A percentile compares a stretch with the other conserved stretches of the same genome.
phyloP scores from a whole-genome alignment of 2,888 invertebrate genomes.

The Hoplodrina blanda region DNA sequence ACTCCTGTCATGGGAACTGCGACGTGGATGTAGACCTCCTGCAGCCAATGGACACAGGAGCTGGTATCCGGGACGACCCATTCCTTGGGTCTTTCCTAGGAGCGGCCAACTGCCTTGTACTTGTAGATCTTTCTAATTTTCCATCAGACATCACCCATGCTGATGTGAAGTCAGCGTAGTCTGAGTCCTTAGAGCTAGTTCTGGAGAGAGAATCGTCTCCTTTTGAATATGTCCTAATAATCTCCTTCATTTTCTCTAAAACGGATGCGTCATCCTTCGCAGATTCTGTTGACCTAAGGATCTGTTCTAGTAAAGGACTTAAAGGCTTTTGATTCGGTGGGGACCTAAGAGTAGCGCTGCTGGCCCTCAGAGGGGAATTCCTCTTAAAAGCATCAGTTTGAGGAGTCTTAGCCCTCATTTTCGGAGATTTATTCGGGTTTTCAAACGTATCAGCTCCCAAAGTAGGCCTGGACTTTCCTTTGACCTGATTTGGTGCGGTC shows the following conservation, averaged over 20 bases:
- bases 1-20: slow-evolving; percentile 85
- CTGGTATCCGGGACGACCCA: slow-evolving; percentile 86
- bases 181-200: slow-evolving; percentile 90
- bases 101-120: slow-evolving; percentile 87
- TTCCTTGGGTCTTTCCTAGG: slow-evolving; percentile 86
- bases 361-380: slow-evolving; percentile 87
- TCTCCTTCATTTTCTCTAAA: slow-evolving; percentile 94
- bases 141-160: slow-evolving; percentile 94
- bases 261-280: slow-evolving; percentile 94
- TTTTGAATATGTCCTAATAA: slow-evolving; percentile 87
- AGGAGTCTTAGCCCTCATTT: slow-evolving; percentile 79
- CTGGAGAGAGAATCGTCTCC: slow-evolving; percentile 86
- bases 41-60: slow-evolving; percentile 86
- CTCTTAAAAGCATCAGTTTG: slow-evolving; percentile 88
- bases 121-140: slow-evolving; percentile 91
- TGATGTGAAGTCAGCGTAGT: slow-evolving; percentile 93
- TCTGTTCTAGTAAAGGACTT: slow-evolving; percentile 93
- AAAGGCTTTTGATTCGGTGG: slow-evolving; percentile 91
- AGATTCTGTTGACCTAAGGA: slow-evolving; percentile 93
- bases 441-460: slow-evolving; percentile 86
- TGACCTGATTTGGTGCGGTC: slow-evolving; percentile 82
- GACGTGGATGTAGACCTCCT: slow-evolving; percentile 86
- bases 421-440: slow-evolving; percentile 92
- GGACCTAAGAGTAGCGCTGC: slow-evolving; percentile 87
- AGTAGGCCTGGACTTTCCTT: slow-evolving; percentile 82